Conservation (phyloP, 2,797 vertebrate species). For the Myripristis murdjan region DNA sequence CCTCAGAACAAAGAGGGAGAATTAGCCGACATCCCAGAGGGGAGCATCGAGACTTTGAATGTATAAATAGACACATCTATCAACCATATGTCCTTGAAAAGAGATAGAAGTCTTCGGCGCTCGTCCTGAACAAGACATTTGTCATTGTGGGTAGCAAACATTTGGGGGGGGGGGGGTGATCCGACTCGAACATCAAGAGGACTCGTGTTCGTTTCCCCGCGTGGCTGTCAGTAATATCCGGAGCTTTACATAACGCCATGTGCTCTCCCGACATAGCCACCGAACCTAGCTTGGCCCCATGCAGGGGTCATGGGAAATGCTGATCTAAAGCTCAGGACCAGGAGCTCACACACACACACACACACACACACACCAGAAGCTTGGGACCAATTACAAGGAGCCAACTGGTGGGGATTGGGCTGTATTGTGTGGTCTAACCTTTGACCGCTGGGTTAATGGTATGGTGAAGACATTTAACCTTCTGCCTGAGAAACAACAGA, state of each 20-base stretch:
- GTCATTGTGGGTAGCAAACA: conserved; percentile 28
- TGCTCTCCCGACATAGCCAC: conserved; percentile 55
- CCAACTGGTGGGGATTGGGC: conserved; percentile 74
- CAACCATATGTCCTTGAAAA: conserved; percentile 56
- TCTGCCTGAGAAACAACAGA: conserved; percentile 26
- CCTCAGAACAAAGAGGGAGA: conserved; percentile 73
- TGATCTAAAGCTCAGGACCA: conserved; percentile 1
- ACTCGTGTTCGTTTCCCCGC: conserved; percentile 10
- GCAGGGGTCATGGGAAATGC: conserved; percentile 75
- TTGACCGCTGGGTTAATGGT: conserved; percentile 59
- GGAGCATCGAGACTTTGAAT: conserved; percentile 48
- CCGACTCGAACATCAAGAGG: conserved; percentile 30
- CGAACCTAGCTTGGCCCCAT: conserved; percentile 50
- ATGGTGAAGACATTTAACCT: conserved; percentile 64
- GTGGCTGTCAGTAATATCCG: conserved; percentile 39
- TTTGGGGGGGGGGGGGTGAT: conserved; percentile 33
- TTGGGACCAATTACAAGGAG: conserved; percentile 66
- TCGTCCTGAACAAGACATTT: conserved; percentile 28
- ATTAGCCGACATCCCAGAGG: conserved; percentile 53
- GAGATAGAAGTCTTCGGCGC: conserved; percentile 27
- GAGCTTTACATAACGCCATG: conserved; percentile 60
- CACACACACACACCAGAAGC: conserved; percentile 21
- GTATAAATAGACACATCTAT: conserved; percentile 58
- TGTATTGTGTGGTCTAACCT: conserved; percentile 71
- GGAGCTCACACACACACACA: conserved; percentile 1